These are phyloP conservation scores for Hetaerina titia DNA, from an alignment of 2,888 invertebrate species.

Conservation along the genomic window DNA sequence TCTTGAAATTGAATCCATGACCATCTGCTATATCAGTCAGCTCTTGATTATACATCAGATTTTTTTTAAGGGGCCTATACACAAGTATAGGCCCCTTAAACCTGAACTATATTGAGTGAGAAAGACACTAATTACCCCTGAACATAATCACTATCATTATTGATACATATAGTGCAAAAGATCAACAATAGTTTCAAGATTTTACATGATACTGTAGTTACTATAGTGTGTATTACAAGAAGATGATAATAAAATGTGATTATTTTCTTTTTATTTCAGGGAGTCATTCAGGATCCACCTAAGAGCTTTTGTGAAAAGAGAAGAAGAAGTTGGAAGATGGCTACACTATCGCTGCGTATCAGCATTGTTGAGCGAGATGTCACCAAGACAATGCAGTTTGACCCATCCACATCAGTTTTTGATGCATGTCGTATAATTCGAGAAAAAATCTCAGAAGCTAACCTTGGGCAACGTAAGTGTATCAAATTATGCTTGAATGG, in stretches of 20 bases:
- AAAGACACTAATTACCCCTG: no score
- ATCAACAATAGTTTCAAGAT: neutral
- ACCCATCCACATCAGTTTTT: conserved; percentile 95
- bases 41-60: no score
- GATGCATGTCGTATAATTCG: conserved; percentile 97
- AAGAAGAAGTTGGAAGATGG: conserved; percentile 78
- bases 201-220: no score
- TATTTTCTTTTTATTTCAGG: neutral
- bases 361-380: conserved; percentile 92
- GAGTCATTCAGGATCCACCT: conserved; percentile 18
- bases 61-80: no score
- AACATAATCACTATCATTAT: no score
- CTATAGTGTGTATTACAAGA: neutral
- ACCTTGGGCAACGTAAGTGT: conserved; percentile 92
- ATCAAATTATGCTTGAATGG: neutral
- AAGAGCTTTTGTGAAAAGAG: conserved; percentile 44
- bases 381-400: conserved; percentile 99
- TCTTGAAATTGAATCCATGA: no score
- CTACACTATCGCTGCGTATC: conserved; percentile 89
- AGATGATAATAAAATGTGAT: neutral
- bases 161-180: no score
- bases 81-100: no score
- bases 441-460: conserved; percentile 96
- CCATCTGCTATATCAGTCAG: no score
- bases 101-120: no score